Conservation (phyloP, 2,113 vertebrate species). For the Pachypanchax playfairii region DNA sequence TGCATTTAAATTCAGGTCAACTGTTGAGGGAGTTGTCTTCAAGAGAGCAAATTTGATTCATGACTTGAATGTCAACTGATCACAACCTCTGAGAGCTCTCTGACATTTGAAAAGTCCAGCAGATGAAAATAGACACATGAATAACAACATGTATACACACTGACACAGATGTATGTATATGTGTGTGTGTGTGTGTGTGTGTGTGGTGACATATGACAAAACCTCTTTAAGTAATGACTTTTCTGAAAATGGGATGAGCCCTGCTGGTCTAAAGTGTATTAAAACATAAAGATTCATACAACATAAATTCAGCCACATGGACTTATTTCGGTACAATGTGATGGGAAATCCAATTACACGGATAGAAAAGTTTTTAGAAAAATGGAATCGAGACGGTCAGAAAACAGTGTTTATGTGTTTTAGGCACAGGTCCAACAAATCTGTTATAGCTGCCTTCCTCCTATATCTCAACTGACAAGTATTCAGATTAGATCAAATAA, state of each 20-base stretch:
- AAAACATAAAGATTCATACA: conserved; percentile 51
- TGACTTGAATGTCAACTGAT: conserved; percentile 53
- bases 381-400: conserved; percentile 12
- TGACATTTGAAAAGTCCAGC: conserved; percentile 44
- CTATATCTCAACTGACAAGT: conserved; percentile 23
- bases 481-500: conserved; percentile 49
- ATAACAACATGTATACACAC: not conserved
- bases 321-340: conserved; percentile 21
- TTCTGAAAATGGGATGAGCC: conserved; percentile 23
- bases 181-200: not conserved
- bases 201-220: conserved; percentile 6
- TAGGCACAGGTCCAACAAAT: conserved; percentile 41
- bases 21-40: conserved; percentile 13
- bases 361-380: conserved; percentile 38
- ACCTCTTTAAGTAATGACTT: conserved; percentile 13
- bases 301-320: conserved; percentile 13
- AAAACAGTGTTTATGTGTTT: conserved; percentile 40
- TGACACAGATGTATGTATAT: not conserved
- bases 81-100: conserved; percentile 23
- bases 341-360: conserved; percentile 41
- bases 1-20: conserved; percentile 40
- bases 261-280: conserved; percentile 12
- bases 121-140: conserved; percentile 8
- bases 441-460: conserved; percentile 32
- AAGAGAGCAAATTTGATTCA: conserved; percentile 41